Conservation (phyloP, 2,113 vertebrate species). For the Stigmatopora nigra region DNA sequence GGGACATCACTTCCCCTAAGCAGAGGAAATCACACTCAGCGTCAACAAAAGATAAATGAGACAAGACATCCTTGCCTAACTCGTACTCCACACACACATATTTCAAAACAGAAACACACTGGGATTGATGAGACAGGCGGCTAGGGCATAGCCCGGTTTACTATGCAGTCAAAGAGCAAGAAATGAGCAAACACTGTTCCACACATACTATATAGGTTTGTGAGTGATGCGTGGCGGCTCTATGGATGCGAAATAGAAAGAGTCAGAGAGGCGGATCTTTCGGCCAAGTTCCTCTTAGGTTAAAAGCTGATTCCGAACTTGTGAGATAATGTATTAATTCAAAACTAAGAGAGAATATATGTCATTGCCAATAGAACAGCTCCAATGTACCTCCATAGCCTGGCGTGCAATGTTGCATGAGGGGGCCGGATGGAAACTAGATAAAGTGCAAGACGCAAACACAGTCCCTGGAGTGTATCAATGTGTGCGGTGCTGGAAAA, state of each 20-base stretch:
- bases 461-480: constrained; percentile 17
- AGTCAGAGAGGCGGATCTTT: constrained; percentile 24
- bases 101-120: constrained; percentile 1
- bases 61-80: constrained; percentile 20
- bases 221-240: constrained; percentile 30
- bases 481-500: constrained; percentile 38
- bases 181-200: constrained; percentile 20
- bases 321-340: constrained; percentile 39
- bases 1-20: constrained; percentile 45
- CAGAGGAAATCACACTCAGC: constrained; percentile 52
- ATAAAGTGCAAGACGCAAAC: constrained; percentile 26
- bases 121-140: constrained; percentile 31
- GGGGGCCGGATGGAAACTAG: constrained; percentile 11
- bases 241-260: constrained; percentile 29
- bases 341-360: constrained; percentile 16
- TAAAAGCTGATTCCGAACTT: constrained; percentile 40
- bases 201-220: constrained; percentile 12
- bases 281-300: constrained; percentile 40
- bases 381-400: constrained; percentile 14
- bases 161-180: constrained; percentile 42
- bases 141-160: constrained; percentile 31
- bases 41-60: constrained; percentile 62
- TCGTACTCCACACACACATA: constrained; percentile 5
- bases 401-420: constrained; percentile 5
- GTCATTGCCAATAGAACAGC: constrained; percentile 16